phyloP scores from a whole-genome alignment of 2,113 vertebrate genomes.

The Larimichthys crocea region DNA sequence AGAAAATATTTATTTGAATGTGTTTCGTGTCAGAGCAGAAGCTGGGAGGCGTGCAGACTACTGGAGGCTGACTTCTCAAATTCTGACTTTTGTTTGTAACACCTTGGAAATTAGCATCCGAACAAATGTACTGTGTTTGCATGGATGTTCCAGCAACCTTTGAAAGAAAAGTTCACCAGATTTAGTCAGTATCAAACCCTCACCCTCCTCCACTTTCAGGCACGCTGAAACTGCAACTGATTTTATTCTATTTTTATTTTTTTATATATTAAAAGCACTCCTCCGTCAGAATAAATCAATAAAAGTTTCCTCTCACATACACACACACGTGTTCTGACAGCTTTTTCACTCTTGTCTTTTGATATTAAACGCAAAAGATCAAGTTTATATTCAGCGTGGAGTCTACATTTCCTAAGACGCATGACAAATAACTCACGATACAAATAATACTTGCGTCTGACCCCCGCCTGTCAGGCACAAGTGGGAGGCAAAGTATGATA shows the following conservation, averaged over 20 bases:
- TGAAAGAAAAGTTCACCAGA: slow-evolving; percentile 22
- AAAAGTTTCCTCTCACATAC: slow-evolving; percentile 30
- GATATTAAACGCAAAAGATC: slow-evolving; percentile 43
- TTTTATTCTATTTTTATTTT: not conserved
- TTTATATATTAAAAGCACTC: slow-evolving; percentile 51
- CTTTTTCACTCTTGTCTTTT: slow-evolving; percentile 22
- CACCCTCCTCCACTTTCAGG: slow-evolving; percentile 24
- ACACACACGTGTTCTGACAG: slow-evolving; percentile 12
- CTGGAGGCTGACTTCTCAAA: slow-evolving; percentile 4
- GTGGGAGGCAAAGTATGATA: slow-evolving; percentile 29
- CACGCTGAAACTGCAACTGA: slow-evolving; percentile 10
- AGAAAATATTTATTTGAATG: slow-evolving; percentile 17
- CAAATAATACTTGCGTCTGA: not conserved
- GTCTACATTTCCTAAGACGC: not conserved
- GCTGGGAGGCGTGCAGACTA: not conserved
- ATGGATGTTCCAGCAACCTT: slow-evolving; percentile 30
- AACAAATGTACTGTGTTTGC: slow-evolving; percentile 43
- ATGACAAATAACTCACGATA: slow-evolving; percentile 10
- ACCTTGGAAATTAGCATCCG: slow-evolving; percentile 39
- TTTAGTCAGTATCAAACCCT: slow-evolving; percentile 56
- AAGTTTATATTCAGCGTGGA: slow-evolving; percentile 22
- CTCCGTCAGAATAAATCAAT: slow-evolving; percentile 59
- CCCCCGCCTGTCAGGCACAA: slow-evolving; percentile 15
- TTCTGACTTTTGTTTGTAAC: slow-evolving; percentile 20
- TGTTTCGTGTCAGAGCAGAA: slow-evolving; percentile 15